These are phyloP conservation scores for Cydia fagiglandana DNA, from an alignment of 1,140 invertebrate genomes.

Conservation along the genomic window DNA sequence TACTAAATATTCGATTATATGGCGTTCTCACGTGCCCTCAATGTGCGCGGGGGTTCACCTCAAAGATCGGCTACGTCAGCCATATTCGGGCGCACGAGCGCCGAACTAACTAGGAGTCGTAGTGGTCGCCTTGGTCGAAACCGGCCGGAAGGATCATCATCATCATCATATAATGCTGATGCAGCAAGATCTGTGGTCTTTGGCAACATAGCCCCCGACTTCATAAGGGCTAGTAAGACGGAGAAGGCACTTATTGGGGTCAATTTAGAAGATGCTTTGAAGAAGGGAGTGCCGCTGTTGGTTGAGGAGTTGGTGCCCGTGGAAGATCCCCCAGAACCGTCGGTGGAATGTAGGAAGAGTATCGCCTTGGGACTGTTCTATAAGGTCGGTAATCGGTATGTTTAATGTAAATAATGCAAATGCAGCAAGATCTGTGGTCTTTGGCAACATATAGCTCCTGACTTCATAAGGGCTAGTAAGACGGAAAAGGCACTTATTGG, in stretches of 20 bases:
- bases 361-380: conserved; percentile 84
- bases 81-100: too few relatives aligned
- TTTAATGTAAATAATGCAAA: too few relatives aligned
- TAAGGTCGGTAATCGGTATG: conserved; percentile 83
- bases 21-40: too few relatives aligned
- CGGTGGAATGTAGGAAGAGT: conserved; percentile 81
- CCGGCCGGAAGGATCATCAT: too few relatives aligned
- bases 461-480: conserved; percentile 84
- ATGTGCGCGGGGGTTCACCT: too few relatives aligned
- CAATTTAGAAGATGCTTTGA: conserved; percentile 73
- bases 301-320: conserved; percentile 83
- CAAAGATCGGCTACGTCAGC: too few relatives aligned
- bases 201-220: conserved; percentile 72
- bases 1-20: too few relatives aligned
- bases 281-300: conserved; percentile 81
- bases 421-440: too few relatives aligned
- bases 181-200: conserved; percentile 80
- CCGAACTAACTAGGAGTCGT: too few relatives aligned
- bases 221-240: conserved; percentile 84
- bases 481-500: conserved; percentile 82
- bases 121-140: too few relatives aligned
- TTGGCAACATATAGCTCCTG: conserved; percentile 60
- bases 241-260: conserved; percentile 81
- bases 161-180: too few relatives aligned
- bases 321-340: conserved; percentile 82